phyloP scores from a whole-genome alignment of 2,113 vertebrate genomes.

The Rhinoptilus africanus region DNA sequence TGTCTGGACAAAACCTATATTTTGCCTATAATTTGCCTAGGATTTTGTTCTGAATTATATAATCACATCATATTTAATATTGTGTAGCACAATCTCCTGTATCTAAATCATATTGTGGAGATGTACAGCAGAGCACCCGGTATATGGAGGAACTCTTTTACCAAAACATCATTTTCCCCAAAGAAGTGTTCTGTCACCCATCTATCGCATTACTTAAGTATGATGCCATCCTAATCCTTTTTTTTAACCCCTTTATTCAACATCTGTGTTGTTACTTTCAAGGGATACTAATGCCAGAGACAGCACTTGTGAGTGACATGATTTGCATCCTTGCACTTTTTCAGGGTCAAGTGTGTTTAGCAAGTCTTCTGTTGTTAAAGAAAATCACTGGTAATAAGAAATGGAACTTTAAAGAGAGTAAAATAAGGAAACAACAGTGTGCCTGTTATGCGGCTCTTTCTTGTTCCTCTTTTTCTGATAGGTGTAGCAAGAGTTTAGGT shows the following conservation, averaged over 20 bases:
- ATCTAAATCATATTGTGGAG: neutral
- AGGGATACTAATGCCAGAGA: neutral
- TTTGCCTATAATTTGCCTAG: neutral
- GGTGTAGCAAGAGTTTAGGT: neutral
- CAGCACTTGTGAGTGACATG: neutral
- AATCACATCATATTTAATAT: neutral
- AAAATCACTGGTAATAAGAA: neutral
- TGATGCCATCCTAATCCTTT: neutral
- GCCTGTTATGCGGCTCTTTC: neutral
- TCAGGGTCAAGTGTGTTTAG: neutral
- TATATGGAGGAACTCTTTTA: neutral
- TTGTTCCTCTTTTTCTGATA: neutral
- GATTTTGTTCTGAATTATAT: neutral
- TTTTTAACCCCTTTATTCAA: neutral
- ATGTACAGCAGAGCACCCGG: neutral
- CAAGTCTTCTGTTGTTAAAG: neutral
- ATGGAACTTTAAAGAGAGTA: neutral
- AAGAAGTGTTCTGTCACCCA: neutral
- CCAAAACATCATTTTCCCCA: neutral
- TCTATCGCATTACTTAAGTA: neutral
- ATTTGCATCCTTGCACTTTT: neutral
- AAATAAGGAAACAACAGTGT: neutral
- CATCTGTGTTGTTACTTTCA: neutral
- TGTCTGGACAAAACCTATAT: neutral
- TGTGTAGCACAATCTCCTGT: neutral